Conservation (phyloP, 2,888 invertebrate species). For the Autographa pulchrina region DNA sequence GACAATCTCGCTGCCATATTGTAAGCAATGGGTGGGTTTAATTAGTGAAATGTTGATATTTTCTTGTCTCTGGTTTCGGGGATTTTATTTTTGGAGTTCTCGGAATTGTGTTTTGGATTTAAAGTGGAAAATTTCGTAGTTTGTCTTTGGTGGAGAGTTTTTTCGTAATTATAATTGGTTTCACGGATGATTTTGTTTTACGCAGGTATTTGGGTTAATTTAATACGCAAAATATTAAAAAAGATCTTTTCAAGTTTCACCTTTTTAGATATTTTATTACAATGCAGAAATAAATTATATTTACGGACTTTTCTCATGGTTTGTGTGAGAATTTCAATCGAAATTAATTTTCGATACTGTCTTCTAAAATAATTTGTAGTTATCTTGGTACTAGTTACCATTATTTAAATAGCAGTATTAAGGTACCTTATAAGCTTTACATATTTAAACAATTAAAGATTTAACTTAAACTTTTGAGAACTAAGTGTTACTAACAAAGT, state of each 20-base stretch:
- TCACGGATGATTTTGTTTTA: neutral
- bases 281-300: neutral
- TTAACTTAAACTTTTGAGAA: too few species aligned
- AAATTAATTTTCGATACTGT: too few species aligned
- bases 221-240: neutral
- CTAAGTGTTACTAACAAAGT: too few species aligned
- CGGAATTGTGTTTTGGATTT: conserved; percentile 18
- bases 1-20: conserved; percentile 56
- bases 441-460: too few species aligned
- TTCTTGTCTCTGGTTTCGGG: conserved; percentile 39
- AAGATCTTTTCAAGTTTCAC: neutral
- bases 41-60: conserved; percentile 44
- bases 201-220: neutral
- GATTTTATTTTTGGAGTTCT: conserved; percentile 38
- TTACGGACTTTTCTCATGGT: too few species aligned
- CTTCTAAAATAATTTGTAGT: too few species aligned
- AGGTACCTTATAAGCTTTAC: too few species aligned
- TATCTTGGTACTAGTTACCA: too few species aligned
- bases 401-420: too few species aligned
- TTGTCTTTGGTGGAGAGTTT: neutral
- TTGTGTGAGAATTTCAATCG: too few species aligned
- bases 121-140: conserved; percentile 9
- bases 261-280: neutral
- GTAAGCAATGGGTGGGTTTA: conserved; percentile 47
- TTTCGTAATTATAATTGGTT: conserved; percentile 1